These are phyloP conservation scores for Ploceus nigricollis DNA, from an alignment of 2,113 vertebrate species.

Conservation along the genomic window DNA sequence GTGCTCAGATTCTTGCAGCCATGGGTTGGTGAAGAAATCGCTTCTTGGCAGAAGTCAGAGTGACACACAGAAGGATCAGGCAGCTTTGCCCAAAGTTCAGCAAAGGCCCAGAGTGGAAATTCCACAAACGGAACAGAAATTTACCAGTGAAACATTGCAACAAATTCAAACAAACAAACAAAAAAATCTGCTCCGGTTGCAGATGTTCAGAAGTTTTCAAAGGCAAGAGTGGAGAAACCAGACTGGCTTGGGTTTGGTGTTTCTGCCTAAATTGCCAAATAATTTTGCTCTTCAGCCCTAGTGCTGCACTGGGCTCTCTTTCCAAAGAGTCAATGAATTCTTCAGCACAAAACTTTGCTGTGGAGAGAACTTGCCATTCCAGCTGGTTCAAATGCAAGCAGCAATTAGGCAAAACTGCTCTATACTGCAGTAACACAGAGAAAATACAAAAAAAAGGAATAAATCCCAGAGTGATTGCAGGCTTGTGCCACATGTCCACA, in stretches of 20 bases:
- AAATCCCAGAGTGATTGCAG: not conserved
- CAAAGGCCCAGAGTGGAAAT: not conserved
- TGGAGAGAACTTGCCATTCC: not conserved
- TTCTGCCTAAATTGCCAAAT: not conserved
- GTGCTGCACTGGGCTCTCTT: not conserved
- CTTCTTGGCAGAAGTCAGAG: not conserved
- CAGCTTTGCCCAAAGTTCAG: not conserved
- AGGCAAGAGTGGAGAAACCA: not conserved
- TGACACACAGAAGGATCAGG: not conserved
- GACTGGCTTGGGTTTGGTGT: not conserved
- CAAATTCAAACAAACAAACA: not conserved
- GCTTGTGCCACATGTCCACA: rapidly evolving
- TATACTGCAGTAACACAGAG: not conserved
- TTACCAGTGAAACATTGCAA: not conserved
- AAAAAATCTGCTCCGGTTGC: not conserved
- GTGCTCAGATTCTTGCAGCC: rapidly evolving
- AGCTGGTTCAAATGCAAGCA: not conserved
- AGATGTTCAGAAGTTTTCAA: not conserved
- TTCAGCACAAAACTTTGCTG: not conserved
- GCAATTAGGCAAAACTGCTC: not conserved
- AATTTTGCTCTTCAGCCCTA: not conserved
- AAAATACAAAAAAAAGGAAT: not conserved
- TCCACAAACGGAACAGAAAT: not conserved
- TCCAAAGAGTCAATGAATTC: not conserved
- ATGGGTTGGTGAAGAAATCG: not conserved